Evolutionary conservation across 1,140 invertebrate species (phyloP).

Genomic region (Drosophila elegans): DNA sequence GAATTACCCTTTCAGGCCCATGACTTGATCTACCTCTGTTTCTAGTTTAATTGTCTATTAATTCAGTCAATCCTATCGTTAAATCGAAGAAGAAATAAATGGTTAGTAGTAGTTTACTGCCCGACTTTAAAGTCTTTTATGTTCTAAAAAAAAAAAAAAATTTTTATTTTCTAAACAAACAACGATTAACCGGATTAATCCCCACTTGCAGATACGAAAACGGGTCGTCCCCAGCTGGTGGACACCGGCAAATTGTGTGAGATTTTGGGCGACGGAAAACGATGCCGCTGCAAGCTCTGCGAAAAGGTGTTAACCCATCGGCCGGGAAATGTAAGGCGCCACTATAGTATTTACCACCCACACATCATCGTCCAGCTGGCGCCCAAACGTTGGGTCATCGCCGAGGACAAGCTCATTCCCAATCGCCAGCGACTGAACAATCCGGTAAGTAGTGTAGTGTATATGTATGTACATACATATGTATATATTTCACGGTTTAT

Average conservation of each 20-base stretch:
- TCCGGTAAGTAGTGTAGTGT: slow-evolving; percentile 8
- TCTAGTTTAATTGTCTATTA: not conserved
- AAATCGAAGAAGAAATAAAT: too few relatives aligned
- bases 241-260: slow-evolving; percentile 1
- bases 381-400: not conserved
- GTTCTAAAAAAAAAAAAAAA: too few relatives aligned
- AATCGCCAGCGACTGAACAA: not conserved
- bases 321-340: slow-evolving; percentile 11
- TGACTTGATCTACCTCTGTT: not conserved
- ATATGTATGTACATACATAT: too few relatives aligned
- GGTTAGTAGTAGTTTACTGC: too few relatives aligned
- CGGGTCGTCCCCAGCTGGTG: slow-evolving; percentile 7
- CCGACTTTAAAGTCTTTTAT: too few relatives aligned
- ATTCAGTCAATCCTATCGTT: not conserved
- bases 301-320: slow-evolving; percentile 5
- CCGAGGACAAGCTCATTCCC: slow-evolving; percentile 5
- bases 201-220: not conserved
- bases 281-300: slow-evolving; percentile 11
- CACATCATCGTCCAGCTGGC: not conserved
- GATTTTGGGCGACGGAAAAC: slow-evolving; percentile 2
- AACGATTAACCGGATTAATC: not conserved
- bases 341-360: slow-evolving; percentile 13
- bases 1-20: not conserved
- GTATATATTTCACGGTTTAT: slow-evolving; percentile 4
- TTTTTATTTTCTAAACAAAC: too few relatives aligned